These are phyloP conservation scores for Cabera pusaria DNA, from an alignment of 2,888 invertebrate genomes.

Conservation along the genomic window DNA sequence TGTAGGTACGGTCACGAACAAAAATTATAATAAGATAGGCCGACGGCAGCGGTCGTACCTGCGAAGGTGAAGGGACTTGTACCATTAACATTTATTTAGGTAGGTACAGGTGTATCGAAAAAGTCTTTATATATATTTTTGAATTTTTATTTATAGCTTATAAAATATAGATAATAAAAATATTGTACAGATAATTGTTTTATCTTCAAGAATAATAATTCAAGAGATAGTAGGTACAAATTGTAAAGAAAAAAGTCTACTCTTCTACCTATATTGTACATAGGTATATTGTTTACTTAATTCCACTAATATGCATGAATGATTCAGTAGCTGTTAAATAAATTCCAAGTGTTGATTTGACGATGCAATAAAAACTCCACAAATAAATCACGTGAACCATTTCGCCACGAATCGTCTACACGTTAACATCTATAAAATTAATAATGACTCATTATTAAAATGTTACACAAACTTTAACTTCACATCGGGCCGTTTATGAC, in stretches of 20 bases:
- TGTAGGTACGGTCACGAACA: conserved; percentile 32
- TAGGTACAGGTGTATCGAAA: conserved; percentile 38
- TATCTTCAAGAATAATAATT: no score
- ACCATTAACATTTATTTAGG: conserved; percentile 37
- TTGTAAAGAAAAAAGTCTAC: no score
- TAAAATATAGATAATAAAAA: no score
- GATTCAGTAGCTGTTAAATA: no score
- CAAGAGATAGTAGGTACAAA: no score
- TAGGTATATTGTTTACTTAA: no score
- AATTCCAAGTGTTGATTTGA: no score
- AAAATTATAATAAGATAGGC: conserved; percentile 34
- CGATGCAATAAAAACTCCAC: no score
- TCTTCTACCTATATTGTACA: no score
- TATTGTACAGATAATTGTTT: no score
- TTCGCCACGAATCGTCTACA: conserved; percentile 6
- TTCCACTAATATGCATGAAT: no score
- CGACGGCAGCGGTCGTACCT: conserved; percentile 16
- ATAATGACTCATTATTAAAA: conserved; percentile 17
- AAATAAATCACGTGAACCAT: neutral
- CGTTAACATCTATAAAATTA: conserved; percentile 12
- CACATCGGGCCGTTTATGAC: conserved; percentile 24
- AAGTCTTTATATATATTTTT: conserved; percentile 6
- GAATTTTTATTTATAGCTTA: no score
- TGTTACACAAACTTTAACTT: conserved; percentile 17
- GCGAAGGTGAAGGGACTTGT: conserved; percentile 30